These are phyloP conservation scores for Taenaris catops DNA, from an alignment of 2,888 invertebrate species.

Conservation along the genomic window DNA sequence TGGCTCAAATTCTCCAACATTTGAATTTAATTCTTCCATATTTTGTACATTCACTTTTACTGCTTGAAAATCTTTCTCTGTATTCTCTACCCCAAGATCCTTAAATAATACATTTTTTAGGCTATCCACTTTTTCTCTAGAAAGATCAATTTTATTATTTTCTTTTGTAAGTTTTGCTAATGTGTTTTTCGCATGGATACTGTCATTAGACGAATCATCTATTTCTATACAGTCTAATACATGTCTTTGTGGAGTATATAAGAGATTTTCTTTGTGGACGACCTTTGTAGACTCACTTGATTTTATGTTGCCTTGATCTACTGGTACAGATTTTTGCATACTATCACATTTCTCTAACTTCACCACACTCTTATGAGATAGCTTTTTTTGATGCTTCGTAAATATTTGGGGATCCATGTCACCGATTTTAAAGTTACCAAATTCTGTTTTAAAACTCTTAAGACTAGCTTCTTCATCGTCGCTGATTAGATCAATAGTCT, in stretches of 20 bases:
- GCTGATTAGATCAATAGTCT: conserved; percentile 59
- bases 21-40: background rate
- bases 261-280: background rate
- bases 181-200: conserved; percentile 7
- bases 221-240: conserved; percentile 39
- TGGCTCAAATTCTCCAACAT: background rate
- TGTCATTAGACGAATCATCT: conserved; percentile 49
- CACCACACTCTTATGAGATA: conserved; percentile 45
- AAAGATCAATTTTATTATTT: background rate
- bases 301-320: background rate
- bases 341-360: conserved; percentile 31
- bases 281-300: background rate
- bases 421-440: conserved; percentile 42
- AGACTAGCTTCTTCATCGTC: conserved; percentile 50
- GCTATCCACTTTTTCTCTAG: conserved; percentile 7
- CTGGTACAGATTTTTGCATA: conserved; percentile 10
- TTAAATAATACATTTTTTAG: conserved; percentile 9
- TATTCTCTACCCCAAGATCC: conserved; percentile 9
- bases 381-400: conserved; percentile 42
- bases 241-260: conserved; percentile 1
- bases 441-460: conserved; percentile 42
- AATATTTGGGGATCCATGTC: conserved; percentile 31
- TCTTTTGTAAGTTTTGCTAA: conserved; percentile 1
- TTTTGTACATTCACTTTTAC: background rate
- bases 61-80: too few species aligned